Evolutionary conservation across 1,140 invertebrate genomes (phyloP).

Genomic region (Drosophila leontia): DNA sequence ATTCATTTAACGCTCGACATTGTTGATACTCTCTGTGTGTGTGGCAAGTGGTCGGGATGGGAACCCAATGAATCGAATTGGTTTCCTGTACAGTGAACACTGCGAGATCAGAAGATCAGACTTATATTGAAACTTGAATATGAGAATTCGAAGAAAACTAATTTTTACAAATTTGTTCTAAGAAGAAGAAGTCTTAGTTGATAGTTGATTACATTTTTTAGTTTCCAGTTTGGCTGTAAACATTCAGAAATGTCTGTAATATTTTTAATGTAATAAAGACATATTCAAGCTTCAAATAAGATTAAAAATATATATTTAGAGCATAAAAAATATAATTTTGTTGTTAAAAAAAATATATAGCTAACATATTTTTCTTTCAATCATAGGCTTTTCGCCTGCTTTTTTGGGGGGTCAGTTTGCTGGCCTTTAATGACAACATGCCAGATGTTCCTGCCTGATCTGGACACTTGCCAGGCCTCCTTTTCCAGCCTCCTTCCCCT

Average conservation of each 20-base stretch:
- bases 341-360: background rate
- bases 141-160: background rate
- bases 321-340: too few relatives aligned
- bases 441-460: conserved; percentile 38
- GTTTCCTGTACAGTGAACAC: conserved; percentile 10
- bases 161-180: too few relatives aligned
- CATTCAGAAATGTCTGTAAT: too few relatives aligned
- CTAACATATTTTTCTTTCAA: background rate
- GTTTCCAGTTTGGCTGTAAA: too few relatives aligned
- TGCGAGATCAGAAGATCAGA: background rate
- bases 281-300: too few relatives aligned
- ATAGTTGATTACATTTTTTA: too few relatives aligned
- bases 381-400: conserved; percentile 13
- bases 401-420: conserved; percentile 25
- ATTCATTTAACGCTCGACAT: conserved; percentile 49
- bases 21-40: conserved; percentile 35
- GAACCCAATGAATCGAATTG: conserved; percentile 13
- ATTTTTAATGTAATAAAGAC: too few relatives aligned
- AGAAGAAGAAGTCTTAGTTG: too few relatives aligned
- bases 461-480: conserved; percentile 44
- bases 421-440: conserved; percentile 73
- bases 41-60: conserved; percentile 24
- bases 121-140: background rate
- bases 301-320: too few relatives aligned
- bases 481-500: background rate